phyloP scores from a whole-genome alignment of 2,888 invertebrate species.

The Troides aeacus region DNA sequence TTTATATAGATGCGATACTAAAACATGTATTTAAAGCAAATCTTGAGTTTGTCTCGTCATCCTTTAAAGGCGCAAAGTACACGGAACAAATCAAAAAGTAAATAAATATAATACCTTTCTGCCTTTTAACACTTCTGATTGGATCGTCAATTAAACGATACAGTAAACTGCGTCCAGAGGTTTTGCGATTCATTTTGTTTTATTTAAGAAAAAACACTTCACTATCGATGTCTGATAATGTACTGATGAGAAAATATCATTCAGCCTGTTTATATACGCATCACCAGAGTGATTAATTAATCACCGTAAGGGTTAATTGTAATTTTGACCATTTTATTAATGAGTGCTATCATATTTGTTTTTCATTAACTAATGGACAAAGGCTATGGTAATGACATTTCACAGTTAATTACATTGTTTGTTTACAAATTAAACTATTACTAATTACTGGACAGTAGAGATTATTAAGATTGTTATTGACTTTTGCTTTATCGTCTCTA shows the following conservation, averaged over 20 bases:
- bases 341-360: not conserved
- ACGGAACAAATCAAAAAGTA: not conserved
- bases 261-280: conserved; percentile 7
- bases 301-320: not conserved
- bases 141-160: conserved; percentile 27
- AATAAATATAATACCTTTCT: conserved; percentile 13
- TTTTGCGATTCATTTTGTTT: conserved; percentile 21
- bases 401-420: conserved; percentile 9
- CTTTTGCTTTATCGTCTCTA: not conserved
- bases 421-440: not conserved
- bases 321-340: not conserved
- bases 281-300: conserved; percentile 2
- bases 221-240: not conserved
- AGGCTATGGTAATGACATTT: no score
- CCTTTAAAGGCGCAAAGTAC: no score
- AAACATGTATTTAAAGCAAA: not conserved
- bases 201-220: not conserved
- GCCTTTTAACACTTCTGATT: conserved; percentile 13
- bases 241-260: conserved; percentile 8
- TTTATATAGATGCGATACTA: not conserved
- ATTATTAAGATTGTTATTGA: not conserved
- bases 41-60: no score
- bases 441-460: not conserved
- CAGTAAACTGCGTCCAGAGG: conserved; percentile 19
- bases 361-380: not conserved